These are phyloP conservation scores for Spicauda simplicius DNA, from an alignment of 2,888 invertebrate genomes.

Conservation along the genomic window DNA sequence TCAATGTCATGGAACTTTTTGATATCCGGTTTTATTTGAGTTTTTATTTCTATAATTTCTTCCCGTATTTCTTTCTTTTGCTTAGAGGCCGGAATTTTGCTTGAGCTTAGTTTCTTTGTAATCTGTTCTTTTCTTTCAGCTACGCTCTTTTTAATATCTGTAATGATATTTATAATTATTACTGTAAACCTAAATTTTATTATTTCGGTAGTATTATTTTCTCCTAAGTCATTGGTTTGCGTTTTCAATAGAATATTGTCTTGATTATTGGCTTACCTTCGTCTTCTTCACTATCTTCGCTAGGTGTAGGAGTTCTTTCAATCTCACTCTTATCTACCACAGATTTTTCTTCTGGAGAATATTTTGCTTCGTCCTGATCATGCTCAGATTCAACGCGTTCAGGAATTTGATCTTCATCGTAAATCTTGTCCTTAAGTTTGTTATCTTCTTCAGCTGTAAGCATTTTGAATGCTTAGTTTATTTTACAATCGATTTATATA, in stretches of 20 bases:
- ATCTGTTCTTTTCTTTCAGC: constrained; percentile 91
- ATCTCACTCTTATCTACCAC: constrained; percentile 88
- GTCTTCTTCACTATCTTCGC: constrained; percentile 83
- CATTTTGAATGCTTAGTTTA: no score
- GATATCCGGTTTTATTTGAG: constrained; percentile 86
- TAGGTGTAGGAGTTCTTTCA: constrained; percentile 77
- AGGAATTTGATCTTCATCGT: constrained; percentile 67
- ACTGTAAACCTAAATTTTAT: no score
- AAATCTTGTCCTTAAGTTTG: constrained; percentile 74
- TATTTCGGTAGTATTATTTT: no score
- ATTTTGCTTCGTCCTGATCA: constrained; percentile 89
- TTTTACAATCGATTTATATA: no score
- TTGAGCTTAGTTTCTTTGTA: constrained; percentile 88
- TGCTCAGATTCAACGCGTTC: constrained; percentile 73
- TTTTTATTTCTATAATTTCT: constrained; percentile 89
- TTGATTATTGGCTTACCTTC: constrained; percentile 65
- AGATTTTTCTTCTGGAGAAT: constrained; percentile 92
- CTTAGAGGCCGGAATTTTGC: constrained; percentile 89
- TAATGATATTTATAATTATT: constrained; percentile 22
- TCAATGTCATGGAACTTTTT: constrained; percentile 82
- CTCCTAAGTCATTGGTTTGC: no score
- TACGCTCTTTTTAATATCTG: constrained; percentile 87
- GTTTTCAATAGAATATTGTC: no score
- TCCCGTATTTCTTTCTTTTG: constrained; percentile 90
- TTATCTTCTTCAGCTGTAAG: constrained; percentile 77